Evolutionary conservation across 2,888 invertebrate genomes (phyloP), one percentile per base, ranked within the genome.

Genomic region (Lysandra coridon): DNA sequence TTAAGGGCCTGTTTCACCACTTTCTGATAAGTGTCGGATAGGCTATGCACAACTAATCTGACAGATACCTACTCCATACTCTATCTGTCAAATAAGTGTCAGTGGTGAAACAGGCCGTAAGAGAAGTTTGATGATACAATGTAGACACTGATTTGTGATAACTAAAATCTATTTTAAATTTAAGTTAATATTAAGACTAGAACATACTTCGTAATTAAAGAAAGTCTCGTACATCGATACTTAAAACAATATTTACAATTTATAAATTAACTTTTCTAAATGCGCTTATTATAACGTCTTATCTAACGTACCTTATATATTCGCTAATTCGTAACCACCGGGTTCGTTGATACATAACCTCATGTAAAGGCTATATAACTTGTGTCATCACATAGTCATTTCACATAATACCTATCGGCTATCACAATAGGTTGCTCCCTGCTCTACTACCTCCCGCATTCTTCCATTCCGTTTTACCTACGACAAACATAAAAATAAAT

Each of bases 401-500:
- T 74, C 60, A 74, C 79, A 74, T 23, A 37, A 79, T 49, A 79
- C 37, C 69, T 60, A 79, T 78, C 83, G 79, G 80, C 82, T 82
- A 80, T 80, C 80, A 82, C 80, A 82, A 83, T 83, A 82, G 81
- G 81, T 82, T 79, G 81, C 81, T 73, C 85, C 86, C 86, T 86
- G 87, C 87, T 80, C 79, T 69, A 83, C 84, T 82, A 87, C 88
- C 87, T 87, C 90, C 89, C 87, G 87, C 85, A 85, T 84, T 84
- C 84, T 86, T 83, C 85, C 80, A 81, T 81, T 84, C 87, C 87
- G 86, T 87, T 86, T 85, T 86, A 91, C 91, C 93, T 93, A 87
- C 79, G 88, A 91, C 92, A 92, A 93, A 83, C 82, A 83, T 81
- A 87, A 82, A 80, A 69, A 79, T 7, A 57, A 69, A 64, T 76